Conservation (phyloP, 1,140 invertebrate genomes). For the Leptinotarsa texana region DNA sequence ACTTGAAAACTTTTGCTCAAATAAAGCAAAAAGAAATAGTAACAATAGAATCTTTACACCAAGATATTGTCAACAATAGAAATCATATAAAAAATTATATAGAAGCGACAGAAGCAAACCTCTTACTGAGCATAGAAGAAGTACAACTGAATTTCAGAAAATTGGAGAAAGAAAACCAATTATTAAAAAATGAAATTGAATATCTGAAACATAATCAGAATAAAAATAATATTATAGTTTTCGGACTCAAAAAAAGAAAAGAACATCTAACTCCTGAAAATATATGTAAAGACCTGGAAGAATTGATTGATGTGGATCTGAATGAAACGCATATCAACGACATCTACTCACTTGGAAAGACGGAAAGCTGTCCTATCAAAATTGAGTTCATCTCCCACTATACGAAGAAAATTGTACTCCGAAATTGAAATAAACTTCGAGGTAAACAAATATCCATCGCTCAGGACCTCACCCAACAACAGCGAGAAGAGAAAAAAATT, state of each 20-base stretch:
- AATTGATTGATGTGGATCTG: slow-evolving; percentile 1
- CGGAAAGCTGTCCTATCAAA: not conserved
- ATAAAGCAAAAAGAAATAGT: not conserved
- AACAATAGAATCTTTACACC: not conserved
- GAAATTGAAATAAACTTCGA: not conserved
- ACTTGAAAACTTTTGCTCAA: no score
- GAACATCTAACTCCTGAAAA: not conserved
- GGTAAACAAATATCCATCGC: slow-evolving; percentile 1
- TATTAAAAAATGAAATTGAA: not conserved
- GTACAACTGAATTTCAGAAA: not conserved
- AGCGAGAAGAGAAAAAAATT: not conserved
- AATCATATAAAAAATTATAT: no score
- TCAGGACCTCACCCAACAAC: not conserved
- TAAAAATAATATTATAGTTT: not conserved
- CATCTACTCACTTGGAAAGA: slow-evolving; percentile 5
- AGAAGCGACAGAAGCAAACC: not conserved
- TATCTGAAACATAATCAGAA: slow-evolving; percentile 6
- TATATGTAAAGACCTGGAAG: slow-evolving; percentile 1
- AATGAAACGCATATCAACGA: not conserved
- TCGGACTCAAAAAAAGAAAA: not conserved
- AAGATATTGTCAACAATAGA: no score
- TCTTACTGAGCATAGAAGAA: slow-evolving; percentile 5
- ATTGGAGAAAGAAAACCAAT: not conserved
- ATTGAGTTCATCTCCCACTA: not conserved
- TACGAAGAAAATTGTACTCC: not conserved